These are phyloP conservation scores for Octopus sinensis DNA, from an alignment of 1,140 invertebrate species.

Conservation along the genomic window DNA sequence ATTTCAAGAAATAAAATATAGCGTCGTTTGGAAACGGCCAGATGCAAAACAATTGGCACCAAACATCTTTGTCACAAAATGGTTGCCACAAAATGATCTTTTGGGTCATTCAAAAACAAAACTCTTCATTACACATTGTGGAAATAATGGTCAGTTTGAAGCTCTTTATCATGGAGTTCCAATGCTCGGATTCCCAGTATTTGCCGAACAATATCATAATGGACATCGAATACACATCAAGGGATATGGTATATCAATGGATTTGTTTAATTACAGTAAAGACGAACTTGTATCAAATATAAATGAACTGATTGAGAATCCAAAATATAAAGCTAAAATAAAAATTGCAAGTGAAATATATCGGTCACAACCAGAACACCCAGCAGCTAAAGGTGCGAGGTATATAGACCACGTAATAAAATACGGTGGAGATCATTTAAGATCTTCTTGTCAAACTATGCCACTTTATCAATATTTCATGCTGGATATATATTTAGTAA, in stretches of 20 bases:
- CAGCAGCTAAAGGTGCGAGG: slow-evolving; percentile 26
- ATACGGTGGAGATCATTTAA: slow-evolving; percentile 17
- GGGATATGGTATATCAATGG: slow-evolving; percentile 47
- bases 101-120: slow-evolving; percentile 62
- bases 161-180: slow-evolving; percentile 72
- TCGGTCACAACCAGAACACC: slow-evolving; percentile 18
- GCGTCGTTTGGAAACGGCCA: slow-evolving; percentile 62
- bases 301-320: slow-evolving; percentile 24
- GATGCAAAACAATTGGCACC: slow-evolving; percentile 57
- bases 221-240: slow-evolving; percentile 43
- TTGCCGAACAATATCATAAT: slow-evolving; percentile 66
- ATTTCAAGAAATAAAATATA: slow-evolving; percentile 59
- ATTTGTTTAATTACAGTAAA: slow-evolving; percentile 37
- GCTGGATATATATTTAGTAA: slow-evolving; percentile 27
- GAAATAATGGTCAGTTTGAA: slow-evolving; percentile 72
- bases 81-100: slow-evolving; percentile 80
- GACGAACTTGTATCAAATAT: slow-evolving; percentile 38
- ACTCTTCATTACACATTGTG: slow-evolving; percentile 73
- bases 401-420: slow-evolving; percentile 31
- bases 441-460: slow-evolving; percentile 28
- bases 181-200: slow-evolving; percentile 70
- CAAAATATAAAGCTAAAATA: slow-evolving; percentile 27
- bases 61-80: slow-evolving; percentile 71
- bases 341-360: slow-evolving; percentile 30
- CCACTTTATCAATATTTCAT: slow-evolving; percentile 39